Base-by-base conservation (phyloP, 2,113 vertebrate species). In the Lanius ludovicianus region DNA sequence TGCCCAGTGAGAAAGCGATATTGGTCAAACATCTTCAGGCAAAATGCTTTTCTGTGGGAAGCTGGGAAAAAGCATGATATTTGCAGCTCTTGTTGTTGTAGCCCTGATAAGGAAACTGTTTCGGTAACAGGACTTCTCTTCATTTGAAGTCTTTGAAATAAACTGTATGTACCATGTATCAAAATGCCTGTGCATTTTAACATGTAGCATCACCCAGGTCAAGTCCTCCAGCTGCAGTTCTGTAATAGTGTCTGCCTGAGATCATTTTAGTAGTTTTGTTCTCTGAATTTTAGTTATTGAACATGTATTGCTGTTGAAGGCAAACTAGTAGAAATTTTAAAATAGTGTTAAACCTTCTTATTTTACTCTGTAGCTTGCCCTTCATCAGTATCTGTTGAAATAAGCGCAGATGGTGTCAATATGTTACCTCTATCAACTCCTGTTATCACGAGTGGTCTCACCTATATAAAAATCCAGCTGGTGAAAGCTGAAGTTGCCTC, bases 391-490 rank as follows among this genome's bases (percentile, higher is more conserved):
- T 99, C 99, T 14, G 99, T 99, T 97, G 99, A 99, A 99, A 99
- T 99, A 96, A 99, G 99, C 2, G 99, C 99, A 23, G 99, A 99
- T 56, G 99, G 99, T 10, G 98, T 99, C 89, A 99, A 99, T 96
- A 99, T 99, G 99, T 97, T 99, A 71, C 99, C 99, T 9, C 98
- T 99, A 92, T 99, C 99, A 52, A 99, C 99, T 8, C 99, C 99
- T 10, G 98, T 99, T 83, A 98, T 99, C 97, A 99, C 99, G 71
- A 99, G 99, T 9, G 99, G 99, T 77, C 98, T 99, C 84, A 99
- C 99, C 1, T 99, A 99, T 94, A 99, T 99, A 84, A 99, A 99
- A 98, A 99, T 99, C 93, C 99, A 99, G 95, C 98, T 99, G 89
- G 99, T 99, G 30, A 99, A 99, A 97, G 99, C 99, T 12, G 99